Evolutionary conservation across 2,113 vertebrate species (phyloP).

Genomic region (Pseudorectes ferrugineus): DNA sequence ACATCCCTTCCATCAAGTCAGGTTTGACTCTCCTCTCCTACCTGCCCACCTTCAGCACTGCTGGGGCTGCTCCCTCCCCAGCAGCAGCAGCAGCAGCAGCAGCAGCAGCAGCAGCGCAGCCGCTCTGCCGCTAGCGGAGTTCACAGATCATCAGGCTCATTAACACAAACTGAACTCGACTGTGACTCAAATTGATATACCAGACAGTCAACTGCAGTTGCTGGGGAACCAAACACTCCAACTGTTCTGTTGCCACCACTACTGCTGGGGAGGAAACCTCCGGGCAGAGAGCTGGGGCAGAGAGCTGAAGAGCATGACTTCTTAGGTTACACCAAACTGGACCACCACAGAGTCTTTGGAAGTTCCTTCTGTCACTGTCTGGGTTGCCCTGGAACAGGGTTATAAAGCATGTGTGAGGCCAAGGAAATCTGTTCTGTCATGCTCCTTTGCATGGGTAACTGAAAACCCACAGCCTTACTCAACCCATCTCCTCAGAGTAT

Average conservation of each 20-base stretch:
- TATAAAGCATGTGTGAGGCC: background rate
- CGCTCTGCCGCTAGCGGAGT: background rate
- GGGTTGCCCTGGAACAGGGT: conserved; percentile 3
- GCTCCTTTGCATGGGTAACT: conserved; percentile 31
- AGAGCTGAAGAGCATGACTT: background rate
- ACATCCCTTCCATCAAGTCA: background rate
- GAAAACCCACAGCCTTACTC: background rate
- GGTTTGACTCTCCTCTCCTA: background rate
- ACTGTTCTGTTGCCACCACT: background rate
- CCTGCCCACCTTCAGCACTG: background rate
- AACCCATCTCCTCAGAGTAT: background rate
- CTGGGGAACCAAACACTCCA: conserved; percentile 55
- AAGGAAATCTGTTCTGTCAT: conserved; percentile 33
- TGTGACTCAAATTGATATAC: conserved; percentile 43
- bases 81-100: background rate
- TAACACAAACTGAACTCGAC: conserved; percentile 5
- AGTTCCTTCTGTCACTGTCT: conserved; percentile 15
- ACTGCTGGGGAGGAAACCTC: conserved; percentile 27
- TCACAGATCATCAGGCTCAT: conserved; percentile 47
- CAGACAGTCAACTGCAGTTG: conserved; percentile 48
- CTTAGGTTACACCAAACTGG: conserved; percentile 25
- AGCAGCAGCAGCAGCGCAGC: background rate
- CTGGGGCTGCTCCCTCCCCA: background rate
- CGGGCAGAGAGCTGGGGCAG: background rate
- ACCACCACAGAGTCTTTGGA: conserved; percentile 36